phyloP scores from a whole-genome alignment of 2,797 vertebrate genomes.

The Brachymystax lenok region DNA sequence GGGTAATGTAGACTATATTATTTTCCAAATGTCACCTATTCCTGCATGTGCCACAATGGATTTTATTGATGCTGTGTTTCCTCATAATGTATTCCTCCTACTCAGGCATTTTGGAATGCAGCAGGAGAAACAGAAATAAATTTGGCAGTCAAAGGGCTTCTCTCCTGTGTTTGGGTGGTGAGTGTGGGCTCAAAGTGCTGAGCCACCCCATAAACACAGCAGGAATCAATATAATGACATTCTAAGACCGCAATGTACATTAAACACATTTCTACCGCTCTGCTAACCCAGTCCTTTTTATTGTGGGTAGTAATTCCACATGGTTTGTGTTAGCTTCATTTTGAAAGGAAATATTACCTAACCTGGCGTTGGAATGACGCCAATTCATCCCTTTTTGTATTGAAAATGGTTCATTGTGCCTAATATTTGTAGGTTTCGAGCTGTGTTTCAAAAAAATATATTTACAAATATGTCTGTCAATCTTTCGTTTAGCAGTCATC shows the following conservation, averaged over 20 bases:
- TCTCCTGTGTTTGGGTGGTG: slow-evolving; percentile 13
- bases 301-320: not conserved
- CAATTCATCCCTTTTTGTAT: not conserved
- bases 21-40: slow-evolving; percentile 11
- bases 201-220: slow-evolving; percentile 15
- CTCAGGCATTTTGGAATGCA: slow-evolving; percentile 12
- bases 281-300: not conserved
- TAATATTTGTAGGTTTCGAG: not conserved
- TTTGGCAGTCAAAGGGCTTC: slow-evolving; percentile 16
- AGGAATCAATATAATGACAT: slow-evolving; percentile 25
- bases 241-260: not conserved
- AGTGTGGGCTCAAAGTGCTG: slow-evolving; percentile 8
- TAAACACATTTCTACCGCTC: not conserved
- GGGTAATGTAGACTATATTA: not conserved
- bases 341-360: not conserved
- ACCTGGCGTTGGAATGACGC: not conserved
- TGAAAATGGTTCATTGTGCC: not conserved
- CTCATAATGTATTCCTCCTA: slow-evolving; percentile 20
- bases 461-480: not conserved
- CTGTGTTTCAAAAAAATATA: not conserved
- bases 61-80: slow-evolving; percentile 8
- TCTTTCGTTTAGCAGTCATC: not conserved
- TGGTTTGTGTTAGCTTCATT: not conserved
- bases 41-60: slow-evolving; percentile 7
- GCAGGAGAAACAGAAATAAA: slow-evolving; percentile 17